Evolutionary conservation across 1,140 invertebrate genomes (phyloP).

Genomic region (Aradophagus sp.): DNA sequence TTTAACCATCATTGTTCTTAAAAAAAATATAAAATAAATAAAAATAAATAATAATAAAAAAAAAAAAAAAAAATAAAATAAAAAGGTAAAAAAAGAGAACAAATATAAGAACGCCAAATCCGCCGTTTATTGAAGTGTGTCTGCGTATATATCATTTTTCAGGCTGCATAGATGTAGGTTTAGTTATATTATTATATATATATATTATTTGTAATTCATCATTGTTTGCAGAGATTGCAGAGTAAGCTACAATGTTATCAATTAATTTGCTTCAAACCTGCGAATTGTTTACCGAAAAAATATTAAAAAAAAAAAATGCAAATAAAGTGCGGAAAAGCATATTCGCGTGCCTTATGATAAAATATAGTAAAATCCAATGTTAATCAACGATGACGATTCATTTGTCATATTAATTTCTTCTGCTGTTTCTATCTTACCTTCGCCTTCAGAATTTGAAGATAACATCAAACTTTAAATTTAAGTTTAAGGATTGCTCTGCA

Average conservation of each 20-base stretch:
- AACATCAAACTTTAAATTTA: too few relatives aligned
- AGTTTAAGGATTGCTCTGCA: constrained; percentile 11
- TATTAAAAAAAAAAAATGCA: neutral
- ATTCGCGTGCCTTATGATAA: constrained; percentile 52
- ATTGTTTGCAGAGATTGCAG: constrained; percentile 47
- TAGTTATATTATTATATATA: constrained; percentile 46
- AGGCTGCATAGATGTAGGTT: constrained; percentile 52
- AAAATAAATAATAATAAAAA: constrained; percentile 19
- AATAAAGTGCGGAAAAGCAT: constrained; percentile 23
- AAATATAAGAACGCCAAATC: constrained; percentile 17
- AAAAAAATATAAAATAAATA: constrained; percentile 20
- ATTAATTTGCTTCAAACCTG: too few relatives aligned
- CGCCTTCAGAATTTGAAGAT: too few relatives aligned
- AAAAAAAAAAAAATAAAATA: constrained; percentile 9
- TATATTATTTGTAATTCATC: constrained; percentile 45
- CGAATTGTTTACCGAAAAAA: neutral
- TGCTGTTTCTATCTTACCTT: too few relatives aligned
- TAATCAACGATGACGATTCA: neutral
- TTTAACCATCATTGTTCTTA: constrained; percentile 37
- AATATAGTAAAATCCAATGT: constrained; percentile 5
- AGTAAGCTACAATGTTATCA: constrained; percentile 10
- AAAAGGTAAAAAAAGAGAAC: constrained; percentile 15
- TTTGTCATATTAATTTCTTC: too few relatives aligned
- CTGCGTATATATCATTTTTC: constrained; percentile 46
- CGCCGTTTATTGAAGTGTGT: constrained; percentile 57